Conservation (phyloP, 1,140 invertebrate genomes). For the Drosophila hydei region DNA sequence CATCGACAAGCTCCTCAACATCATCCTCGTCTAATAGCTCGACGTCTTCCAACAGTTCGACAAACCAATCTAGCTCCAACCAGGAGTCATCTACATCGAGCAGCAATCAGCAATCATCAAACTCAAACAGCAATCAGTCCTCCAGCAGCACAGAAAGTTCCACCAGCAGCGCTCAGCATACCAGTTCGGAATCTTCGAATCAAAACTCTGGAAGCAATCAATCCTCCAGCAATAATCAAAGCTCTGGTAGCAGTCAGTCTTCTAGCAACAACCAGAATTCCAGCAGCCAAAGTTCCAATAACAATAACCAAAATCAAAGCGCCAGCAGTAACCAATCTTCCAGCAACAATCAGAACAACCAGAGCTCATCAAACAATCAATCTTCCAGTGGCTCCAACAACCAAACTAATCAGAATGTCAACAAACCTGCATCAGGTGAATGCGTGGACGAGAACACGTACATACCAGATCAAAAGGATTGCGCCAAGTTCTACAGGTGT, state of each 20-base stretch:
- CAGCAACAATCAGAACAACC: conserved; percentile 51
- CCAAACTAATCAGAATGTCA: conserved; percentile 46
- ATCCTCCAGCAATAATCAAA: conserved; percentile 40
- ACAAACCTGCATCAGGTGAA: conserved; percentile 73
- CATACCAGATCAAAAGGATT: conserved; percentile 83
- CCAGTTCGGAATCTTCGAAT: conserved; percentile 33
- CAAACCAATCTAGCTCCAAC: conserved; percentile 37
- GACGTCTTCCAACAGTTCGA: conserved; percentile 46
- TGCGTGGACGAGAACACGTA: conserved; percentile 85
- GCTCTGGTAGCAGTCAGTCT: conserved; percentile 32
- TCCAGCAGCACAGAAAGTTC: conserved; percentile 34
- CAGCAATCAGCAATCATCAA: conserved; percentile 35
- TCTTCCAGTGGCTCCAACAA: conserved; percentile 33
- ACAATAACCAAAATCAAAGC: conserved; percentile 34
- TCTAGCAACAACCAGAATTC: conserved; percentile 18
- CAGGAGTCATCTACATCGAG: conserved; percentile 49
- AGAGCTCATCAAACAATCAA: conserved; percentile 47
- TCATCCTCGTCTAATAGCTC: conserved; percentile 55
- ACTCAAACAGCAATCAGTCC: conserved; percentile 25
- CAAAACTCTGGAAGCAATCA: conserved; percentile 42
- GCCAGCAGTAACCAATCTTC: conserved; percentile 47
- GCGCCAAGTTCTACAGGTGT: conserved; percentile 88
- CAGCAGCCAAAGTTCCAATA: conserved; percentile 26
- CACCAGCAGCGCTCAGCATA: conserved; percentile 39
- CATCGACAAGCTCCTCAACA: conserved; percentile 56